Percentiles rank a stretch among this genome's conserved stretches.
Evolutionary conservation across 2,888 invertebrate genomes (phyloP).

Genomic region (Imbricaverruca yamaguchii): DNA sequence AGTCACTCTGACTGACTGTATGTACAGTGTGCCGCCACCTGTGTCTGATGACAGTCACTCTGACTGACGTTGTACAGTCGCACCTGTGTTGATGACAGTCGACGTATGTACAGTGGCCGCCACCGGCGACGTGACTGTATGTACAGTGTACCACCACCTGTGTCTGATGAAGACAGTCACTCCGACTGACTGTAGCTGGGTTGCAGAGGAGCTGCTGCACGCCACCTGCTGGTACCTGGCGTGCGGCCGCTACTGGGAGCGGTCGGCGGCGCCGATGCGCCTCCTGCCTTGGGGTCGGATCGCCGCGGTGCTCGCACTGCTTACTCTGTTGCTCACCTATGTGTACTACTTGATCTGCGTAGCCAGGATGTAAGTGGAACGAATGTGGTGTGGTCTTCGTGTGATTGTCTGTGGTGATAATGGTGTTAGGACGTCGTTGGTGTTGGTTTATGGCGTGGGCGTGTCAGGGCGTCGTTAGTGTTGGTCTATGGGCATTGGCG

Average conservation of each 20-base stretch:
- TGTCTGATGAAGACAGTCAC: background rate
- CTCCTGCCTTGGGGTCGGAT: constrained; percentile 73
- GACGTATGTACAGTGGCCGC: too few species aligned
- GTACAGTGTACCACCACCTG: background rate
- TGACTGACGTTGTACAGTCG: too few species aligned
- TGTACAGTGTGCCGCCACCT: too few species aligned
- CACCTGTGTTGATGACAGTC: too few species aligned
- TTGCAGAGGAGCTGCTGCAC: constrained; percentile 72
- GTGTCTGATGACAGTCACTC: too few species aligned
- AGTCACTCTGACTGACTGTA: too few species aligned
- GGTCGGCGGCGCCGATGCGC: constrained; percentile 55
- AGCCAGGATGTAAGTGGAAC: constrained; percentile 71
- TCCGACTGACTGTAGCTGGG: background rate
- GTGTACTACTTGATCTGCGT: constrained; percentile 91
- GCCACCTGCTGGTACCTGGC: constrained; percentile 87
- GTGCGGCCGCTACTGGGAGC: constrained; percentile 84
- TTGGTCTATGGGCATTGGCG: too few species aligned
- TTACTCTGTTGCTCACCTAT: constrained; percentile 73
- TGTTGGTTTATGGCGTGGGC: too few species aligned
- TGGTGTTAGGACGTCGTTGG: too few species aligned
- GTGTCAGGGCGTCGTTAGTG: too few species aligned
- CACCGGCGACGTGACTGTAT: background rate
- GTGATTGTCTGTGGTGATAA: too few species aligned
- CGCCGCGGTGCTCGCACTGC: constrained; percentile 68
- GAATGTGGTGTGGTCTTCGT: too few species aligned